Evolutionary conservation across 2,888 invertebrate genomes (phyloP), one percentile per base, ranked within the genome.

Genomic region (Eretmocerus hayati): DNA sequence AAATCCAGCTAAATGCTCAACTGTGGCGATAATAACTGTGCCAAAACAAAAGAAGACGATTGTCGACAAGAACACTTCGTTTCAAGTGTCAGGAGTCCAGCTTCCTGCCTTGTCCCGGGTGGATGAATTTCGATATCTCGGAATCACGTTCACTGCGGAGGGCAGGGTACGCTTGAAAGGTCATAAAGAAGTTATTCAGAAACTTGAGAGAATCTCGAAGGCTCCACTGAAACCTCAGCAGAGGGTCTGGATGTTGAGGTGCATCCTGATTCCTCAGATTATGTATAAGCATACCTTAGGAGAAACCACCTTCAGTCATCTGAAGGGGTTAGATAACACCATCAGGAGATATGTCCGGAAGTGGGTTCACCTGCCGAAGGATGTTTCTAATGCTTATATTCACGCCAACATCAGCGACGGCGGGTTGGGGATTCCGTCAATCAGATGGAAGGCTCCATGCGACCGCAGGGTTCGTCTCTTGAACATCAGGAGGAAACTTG

Each of bases 201-300:
- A 42, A 35, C 55, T 16, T 58, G 61, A 50, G 54, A 51, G n/a
- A 47, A 54, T 44, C 60, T 66, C 38, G 4, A 40, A 21, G n/a
- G 52, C 52, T 2, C 46, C 69, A 1, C 59, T 72, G 20, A 70
- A 69, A 52, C 71, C 69, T 15, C 65, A 65, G 48, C 71, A 72
- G 54, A 61, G 65, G 57, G 50, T 71, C n/a, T 62, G 64, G 32
- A 54, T 67, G 0, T 54, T 72, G 40, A 56, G 67, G 55, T 58
- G 52, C 3, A 58, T 68, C 58, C 60, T 73, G 31, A 54, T 72
- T 20, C 72, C 71, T 23, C 58, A 62, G 36, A 64, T 65, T 52
- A 52, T 65, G 39, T 72, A 72, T 51, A 54, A 56, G 9, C 42
- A 73, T 18, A 64, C 61, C 47, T 52, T 70, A 4, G 69, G 65